Percentiles rank a stretch among this genome's conserved stretches.
Evolutionary conservation across 2,797 vertebrate genomes (phyloP).

Genomic region (Sciurus carolinensis): DNA sequence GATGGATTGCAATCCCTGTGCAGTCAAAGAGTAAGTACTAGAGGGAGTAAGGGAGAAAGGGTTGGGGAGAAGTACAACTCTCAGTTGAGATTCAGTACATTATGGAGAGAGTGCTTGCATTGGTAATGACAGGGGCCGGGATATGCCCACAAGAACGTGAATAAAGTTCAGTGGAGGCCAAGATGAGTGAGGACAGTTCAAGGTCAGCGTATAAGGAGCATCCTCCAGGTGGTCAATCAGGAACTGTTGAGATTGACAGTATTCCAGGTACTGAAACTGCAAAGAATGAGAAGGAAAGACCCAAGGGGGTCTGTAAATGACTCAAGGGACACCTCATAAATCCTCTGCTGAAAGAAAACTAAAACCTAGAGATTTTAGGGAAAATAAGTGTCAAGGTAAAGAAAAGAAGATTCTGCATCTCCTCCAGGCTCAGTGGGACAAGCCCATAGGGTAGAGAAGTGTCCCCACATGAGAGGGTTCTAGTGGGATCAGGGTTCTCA

Average conservation of each 20-base stretch:
- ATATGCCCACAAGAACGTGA: too few species aligned
- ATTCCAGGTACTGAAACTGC: not conserved
- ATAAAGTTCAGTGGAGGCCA: not conserved
- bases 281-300: not conserved
- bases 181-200: not conserved
- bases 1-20: accelerated
- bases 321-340: not conserved
- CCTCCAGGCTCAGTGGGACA: not conserved
- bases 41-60: not conserved
- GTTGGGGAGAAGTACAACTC: not conserved
- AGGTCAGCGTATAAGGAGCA: too few species aligned
- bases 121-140: not conserved
- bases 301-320: not conserved
- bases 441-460: not conserved
- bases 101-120: too few species aligned
- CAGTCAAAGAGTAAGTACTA: not conserved
- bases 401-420: too few species aligned
- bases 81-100: not conserved
- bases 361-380: not conserved
- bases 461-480: too few species aligned
- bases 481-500: not conserved
- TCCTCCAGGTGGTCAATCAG: not conserved
- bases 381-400: not conserved
- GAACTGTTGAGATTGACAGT: too few species aligned
- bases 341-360: not conserved